These are phyloP conservation scores for Rhagologus leucostigma DNA, from an alignment of 2,113 vertebrate species.

Conservation along the genomic window DNA sequence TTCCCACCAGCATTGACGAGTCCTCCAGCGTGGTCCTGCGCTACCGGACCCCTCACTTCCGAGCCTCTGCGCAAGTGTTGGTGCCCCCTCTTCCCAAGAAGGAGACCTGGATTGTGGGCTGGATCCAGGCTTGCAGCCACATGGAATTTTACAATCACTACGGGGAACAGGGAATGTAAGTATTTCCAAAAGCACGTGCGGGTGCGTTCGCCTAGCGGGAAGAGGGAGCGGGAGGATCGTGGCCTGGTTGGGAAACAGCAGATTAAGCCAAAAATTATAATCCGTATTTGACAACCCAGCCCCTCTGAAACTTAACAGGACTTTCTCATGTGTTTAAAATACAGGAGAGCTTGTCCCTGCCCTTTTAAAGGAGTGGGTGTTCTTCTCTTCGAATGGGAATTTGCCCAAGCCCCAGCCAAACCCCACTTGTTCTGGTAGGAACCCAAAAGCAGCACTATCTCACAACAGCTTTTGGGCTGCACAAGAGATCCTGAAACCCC, in stretches of 20 bases:
- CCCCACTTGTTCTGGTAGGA: background rate
- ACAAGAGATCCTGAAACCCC: background rate
- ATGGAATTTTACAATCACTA: conserved; percentile 99
- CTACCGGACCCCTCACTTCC: conserved; percentile 95
- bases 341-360: background rate
- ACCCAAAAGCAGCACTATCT: background rate
- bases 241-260: background rate
- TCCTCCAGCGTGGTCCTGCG: conserved; percentile 93
- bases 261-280: background rate
- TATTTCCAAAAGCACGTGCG: conserved; percentile 14
- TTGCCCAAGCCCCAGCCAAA: background rate
- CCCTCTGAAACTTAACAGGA: background rate
- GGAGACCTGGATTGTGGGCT: conserved; percentile 96
- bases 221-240: fast-evolving
- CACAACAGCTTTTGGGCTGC: background rate
- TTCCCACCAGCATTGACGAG: conserved; percentile 97
- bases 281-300: background rate
- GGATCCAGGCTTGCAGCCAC: conserved; percentile 98
- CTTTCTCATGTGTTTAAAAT: background rate
- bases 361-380: background rate
- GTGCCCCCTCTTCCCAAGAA: conserved; percentile 88
- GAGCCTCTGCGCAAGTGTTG: conserved; percentile 89
- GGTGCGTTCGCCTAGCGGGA: background rate
- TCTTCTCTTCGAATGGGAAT: background rate
- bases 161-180: conserved; percentile 94